Evolutionary conservation across 2,797 vertebrate genomes (phyloP), one percentile per base, ranked within the genome.

Genomic region (Arremon aurantiirostris): DNA sequence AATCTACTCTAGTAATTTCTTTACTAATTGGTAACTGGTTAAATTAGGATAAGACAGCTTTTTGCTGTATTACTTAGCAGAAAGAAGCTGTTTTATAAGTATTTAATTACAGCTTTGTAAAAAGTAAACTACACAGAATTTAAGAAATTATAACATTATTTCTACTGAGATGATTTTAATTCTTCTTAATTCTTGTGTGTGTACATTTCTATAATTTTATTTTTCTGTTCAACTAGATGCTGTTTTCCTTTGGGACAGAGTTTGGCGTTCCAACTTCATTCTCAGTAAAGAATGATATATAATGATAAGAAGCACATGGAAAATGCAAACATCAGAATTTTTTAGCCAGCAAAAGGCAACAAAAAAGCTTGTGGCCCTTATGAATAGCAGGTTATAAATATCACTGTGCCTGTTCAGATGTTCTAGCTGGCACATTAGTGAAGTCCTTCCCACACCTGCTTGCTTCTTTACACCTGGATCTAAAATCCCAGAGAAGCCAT

Each of bases 381-480:
- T 21, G 27, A 86, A 47, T 50, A 85, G 75, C 18, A 77, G 41
- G 68, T 86, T 80, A 79, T 20, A 44, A 49, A 56, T 55, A 76
- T 28, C 37, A 28, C 9, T 72, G 37, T 49, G 37, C 15, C 49
- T 73, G 44, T 84, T 90, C 50, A 86, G 50, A 66, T 85, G 44
- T 65, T 52, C 44, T 90, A 55, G 32, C 34, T 90, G 59, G 59
- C 49, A 80, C 20, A 52, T 77, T 73, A 93, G 37, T 63, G 63
- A 89, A 89, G 75, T 73, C 71, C 46, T 91, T 94, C 27, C 44
- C 85, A 89, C 86, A 94, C 47, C 83, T 91, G 71, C 49, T 92
- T 73, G 57, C 26, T 60, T 73, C 77, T 91, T 73, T 70, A 84
- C 66, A 88, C 50, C 77, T 93, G 60, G 66, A 72, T 56, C 41